Evolutionary conservation across 2,888 invertebrate species (phyloP), one percentile per base, ranked within the genome.

Genomic region (Nephrotoma guestfalica): DNA sequence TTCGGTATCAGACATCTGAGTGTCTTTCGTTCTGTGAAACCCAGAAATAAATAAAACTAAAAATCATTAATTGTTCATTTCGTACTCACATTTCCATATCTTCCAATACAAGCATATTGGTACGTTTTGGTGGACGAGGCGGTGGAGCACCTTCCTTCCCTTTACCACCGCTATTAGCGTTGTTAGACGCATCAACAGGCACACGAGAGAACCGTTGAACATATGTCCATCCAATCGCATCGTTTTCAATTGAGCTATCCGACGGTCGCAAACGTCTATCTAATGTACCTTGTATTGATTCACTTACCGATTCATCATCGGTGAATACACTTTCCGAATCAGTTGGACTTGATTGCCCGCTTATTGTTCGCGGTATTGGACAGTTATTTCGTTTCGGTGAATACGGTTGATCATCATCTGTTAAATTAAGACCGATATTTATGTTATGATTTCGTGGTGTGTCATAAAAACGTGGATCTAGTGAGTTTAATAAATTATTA

Each of bases 121-220:
- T 90, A 87, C 90, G 96, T 91, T 97, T 97, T 0, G 96, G 95
- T 5, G 96, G 96, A 86, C 96, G 92, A 4, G 95, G 95, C 6
- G 96, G 95, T 1, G 95, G 93, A 9, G 93, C 93, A 4, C 93
- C 92, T 5, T 92, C 51, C 4, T 89, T 86, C 90, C 89, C 13
- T 89, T 89, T 40, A 88, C 88, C 57, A 89, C 87, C 86, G 6
- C 86, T n/a, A 87, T 87, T 88, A 6, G 87, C 86, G 86, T 87
- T 88, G 87, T 86, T 86, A 83, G 86, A 86, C 13, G 87, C 88
- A 87, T 91, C 91, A 85, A 91, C 90, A 30, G 91, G 91, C 85
- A 93, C 89, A 89, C 93, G 94, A 0, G 93, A 93, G 89, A 93
- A 94, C 87, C 93, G 92, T 89, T 94, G 93, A 57, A 92, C 92